Evolutionary conservation across 2,797 vertebrate species (phyloP).

Genomic region (Lates japonicus): DNA sequence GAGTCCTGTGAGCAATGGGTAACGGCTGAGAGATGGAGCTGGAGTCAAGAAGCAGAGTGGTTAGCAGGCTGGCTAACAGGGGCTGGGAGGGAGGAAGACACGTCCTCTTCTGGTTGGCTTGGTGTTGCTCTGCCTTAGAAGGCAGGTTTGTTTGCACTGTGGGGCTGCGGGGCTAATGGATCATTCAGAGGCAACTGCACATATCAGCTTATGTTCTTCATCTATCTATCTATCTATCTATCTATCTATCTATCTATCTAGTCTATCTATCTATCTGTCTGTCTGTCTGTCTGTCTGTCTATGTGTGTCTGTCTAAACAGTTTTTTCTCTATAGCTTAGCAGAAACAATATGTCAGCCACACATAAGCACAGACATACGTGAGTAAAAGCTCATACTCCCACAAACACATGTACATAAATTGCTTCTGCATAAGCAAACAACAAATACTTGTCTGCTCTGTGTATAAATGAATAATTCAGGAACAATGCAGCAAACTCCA

Average conservation of each 20-base stretch:
- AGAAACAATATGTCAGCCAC: background rate
- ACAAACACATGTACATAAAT: conserved; percentile 35
- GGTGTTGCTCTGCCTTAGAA: conserved; percentile 63
- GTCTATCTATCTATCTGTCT: background rate
- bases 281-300: too few species aligned
- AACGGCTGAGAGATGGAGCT: conserved; percentile 53
- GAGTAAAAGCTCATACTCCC: background rate
- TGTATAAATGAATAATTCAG: conserved; percentile 72
- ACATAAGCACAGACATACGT: background rate
- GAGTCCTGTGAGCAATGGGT: conserved; percentile 64
- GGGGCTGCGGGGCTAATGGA: conserved; percentile 32
- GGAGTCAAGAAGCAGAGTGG: conserved; percentile 51
- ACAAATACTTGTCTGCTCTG: conserved; percentile 36
- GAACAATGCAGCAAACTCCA: conserved; percentile 47
- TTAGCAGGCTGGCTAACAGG: conserved; percentile 47
- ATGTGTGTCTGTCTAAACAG: too few species aligned
- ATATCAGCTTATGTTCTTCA: background rate
- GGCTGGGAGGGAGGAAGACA: conserved; percentile 43
- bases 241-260: conserved; percentile 3
- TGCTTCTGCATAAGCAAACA: conserved; percentile 43
- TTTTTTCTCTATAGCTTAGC: background rate
- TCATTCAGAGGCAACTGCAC: conserved; percentile 18
- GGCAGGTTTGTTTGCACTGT: conserved; percentile 60
- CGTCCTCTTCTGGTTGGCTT: conserved; percentile 50
- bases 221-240: background rate